These are phyloP conservation scores for Acanthosepion lycidas DNA, from an alignment of 2,888 invertebrate species.

Conservation along the genomic window DNA sequence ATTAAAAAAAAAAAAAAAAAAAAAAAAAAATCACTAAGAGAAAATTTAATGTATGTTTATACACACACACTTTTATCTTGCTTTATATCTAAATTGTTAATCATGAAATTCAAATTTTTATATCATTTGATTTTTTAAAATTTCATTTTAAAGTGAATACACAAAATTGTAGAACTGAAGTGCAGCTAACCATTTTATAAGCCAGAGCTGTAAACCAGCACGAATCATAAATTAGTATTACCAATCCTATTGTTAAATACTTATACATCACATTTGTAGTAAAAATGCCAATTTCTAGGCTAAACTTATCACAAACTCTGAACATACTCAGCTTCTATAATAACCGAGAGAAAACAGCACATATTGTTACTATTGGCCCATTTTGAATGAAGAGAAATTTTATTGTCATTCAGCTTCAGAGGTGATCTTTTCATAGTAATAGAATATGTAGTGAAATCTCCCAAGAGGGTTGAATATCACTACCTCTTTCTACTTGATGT, in stretches of 20 bases:
- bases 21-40: background rate
- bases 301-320: background rate
- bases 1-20: background rate
- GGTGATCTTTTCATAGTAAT: background rate
- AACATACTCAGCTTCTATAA: background rate
- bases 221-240: background rate
- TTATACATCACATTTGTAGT: too few relatives aligned
- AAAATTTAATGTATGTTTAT: background rate
- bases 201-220: background rate
- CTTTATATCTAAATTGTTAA: too few relatives aligned
- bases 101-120: background rate
- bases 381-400: background rate
- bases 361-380: background rate
- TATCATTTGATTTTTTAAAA: background rate
- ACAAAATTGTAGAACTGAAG: background rate
- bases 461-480: background rate
- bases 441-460: background rate
- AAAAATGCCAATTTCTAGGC: background rate
- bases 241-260: background rate
- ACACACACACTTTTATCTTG: too few relatives aligned
- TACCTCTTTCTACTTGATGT: background rate
- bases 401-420: background rate
- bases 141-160: background rate
- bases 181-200: background rate
- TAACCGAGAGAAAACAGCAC: background rate